These are phyloP conservation scores for Macaria liturata DNA, from an alignment of 2,888 invertebrate genomes.

Conservation along the genomic window DNA sequence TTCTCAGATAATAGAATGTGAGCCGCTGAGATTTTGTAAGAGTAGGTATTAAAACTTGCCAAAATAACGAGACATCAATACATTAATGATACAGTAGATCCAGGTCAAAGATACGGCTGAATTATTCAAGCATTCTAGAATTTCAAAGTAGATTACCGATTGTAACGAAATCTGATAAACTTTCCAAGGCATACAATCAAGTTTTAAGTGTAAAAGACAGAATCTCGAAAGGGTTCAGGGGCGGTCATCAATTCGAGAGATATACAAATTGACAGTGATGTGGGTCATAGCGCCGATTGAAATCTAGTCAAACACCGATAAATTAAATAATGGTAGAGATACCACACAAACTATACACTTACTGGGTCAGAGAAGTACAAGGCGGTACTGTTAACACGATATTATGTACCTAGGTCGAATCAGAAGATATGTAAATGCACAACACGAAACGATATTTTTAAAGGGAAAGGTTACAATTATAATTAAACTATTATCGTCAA, in stretches of 20 bases:
- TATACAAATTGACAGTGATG: constrained; percentile 38
- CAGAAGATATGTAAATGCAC: too few relatives aligned
- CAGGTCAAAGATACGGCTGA: constrained; percentile 6
- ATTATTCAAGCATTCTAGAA: constrained; percentile 18
- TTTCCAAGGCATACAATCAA: constrained; percentile 26
- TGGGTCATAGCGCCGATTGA: constrained; percentile 33
- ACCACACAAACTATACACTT: constrained; percentile 7
- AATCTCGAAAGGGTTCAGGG: constrained; percentile 28
- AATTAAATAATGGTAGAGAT: constrained; percentile 22
- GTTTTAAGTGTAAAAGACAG: constrained; percentile 28
- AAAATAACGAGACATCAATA: constrained; percentile 2
- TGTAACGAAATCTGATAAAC: constrained; percentile 26
- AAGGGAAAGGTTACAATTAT: too few relatives aligned
- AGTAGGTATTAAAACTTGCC: neutral
- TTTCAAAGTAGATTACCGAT: constrained; percentile 23
- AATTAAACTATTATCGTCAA: too few relatives aligned
- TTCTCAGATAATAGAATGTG: constrained; percentile 6
- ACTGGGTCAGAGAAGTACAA: too few relatives aligned
- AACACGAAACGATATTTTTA: too few relatives aligned
- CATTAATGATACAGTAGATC: neutral
- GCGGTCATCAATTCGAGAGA: constrained; percentile 31
- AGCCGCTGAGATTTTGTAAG: too few relatives aligned
- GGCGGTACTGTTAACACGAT: too few relatives aligned
- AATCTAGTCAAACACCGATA: constrained; percentile 28
- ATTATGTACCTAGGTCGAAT: too few relatives aligned